These are phyloP conservation scores for Brachycybe producta DNA, from an alignment of 2,888 invertebrate genomes.

Conservation along the genomic window DNA sequence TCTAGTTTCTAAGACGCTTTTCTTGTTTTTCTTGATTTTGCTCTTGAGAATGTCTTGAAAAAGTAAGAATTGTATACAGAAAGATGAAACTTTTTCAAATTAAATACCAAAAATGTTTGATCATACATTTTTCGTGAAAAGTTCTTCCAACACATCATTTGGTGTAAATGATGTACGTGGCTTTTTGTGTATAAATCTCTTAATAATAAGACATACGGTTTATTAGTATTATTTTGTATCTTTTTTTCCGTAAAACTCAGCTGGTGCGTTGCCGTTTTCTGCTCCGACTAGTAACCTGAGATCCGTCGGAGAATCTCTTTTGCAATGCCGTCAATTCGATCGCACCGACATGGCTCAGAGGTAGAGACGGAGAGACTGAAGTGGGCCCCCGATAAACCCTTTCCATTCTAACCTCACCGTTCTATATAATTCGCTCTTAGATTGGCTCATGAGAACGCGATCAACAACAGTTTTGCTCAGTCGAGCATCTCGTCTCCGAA, in stretches of 20 bases:
- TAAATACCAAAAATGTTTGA: too few relatives aligned
- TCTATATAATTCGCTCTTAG: background rate
- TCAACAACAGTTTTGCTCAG: slow-evolving; percentile 2
- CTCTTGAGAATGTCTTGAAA: too few relatives aligned
- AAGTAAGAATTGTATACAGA: too few relatives aligned
- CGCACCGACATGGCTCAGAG: slow-evolving; percentile 16
- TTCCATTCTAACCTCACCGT: too few relatives aligned
- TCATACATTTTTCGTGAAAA: too few relatives aligned
- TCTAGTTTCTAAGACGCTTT: too few relatives aligned
- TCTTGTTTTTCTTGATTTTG: too few relatives aligned
- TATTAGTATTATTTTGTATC: background rate
- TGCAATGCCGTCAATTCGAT: slow-evolving; percentile 15
- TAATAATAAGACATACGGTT: too few relatives aligned
- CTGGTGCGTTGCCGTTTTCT: slow-evolving; percentile 15
- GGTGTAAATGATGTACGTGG: too few relatives aligned
- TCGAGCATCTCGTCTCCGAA: background rate
- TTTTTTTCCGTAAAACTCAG: slow-evolving; percentile 1
- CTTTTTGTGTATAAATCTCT: too few relatives aligned
- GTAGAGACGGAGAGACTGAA: slow-evolving; percentile 6
- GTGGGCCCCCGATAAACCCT: background rate
- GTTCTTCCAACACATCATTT: too few relatives aligned
- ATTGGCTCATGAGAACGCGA: slow-evolving; percentile 6
- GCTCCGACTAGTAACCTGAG: slow-evolving; percentile 17
- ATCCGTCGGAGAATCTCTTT: slow-evolving; percentile 17
- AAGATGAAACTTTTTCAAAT: too few relatives aligned